These are phyloP conservation scores for Etheostoma spectabile DNA, from an alignment of 2,113 vertebrate genomes.

Conservation along the genomic window DNA sequence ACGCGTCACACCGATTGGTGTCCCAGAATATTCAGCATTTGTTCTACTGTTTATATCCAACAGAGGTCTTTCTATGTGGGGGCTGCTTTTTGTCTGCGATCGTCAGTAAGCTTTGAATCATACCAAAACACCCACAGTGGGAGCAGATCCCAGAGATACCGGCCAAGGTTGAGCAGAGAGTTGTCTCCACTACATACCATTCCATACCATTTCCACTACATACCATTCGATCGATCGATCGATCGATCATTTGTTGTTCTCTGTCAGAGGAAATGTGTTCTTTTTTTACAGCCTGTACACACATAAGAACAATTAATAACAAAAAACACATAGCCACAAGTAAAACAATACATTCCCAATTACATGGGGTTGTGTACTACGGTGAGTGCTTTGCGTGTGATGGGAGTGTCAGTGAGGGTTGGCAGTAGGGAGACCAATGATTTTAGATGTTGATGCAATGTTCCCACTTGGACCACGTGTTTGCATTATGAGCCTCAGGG, in stretches of 20 bases:
- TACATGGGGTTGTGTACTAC: no score
- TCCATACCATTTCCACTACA: no score
- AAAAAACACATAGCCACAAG: no score
- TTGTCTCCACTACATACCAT: conserved; percentile 14
- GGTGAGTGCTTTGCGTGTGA: no score
- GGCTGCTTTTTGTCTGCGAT: not conserved
- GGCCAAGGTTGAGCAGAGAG: not conserved
- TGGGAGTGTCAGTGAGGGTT: no score
- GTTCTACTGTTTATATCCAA: not conserved
- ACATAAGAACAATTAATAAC: no score
- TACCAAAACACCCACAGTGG: not conserved
- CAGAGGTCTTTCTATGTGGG: not conserved
- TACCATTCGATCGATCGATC: no score
- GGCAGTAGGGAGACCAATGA: no score
- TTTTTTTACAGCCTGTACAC: no score
- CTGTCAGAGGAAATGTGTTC: no score
- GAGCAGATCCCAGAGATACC: not conserved
- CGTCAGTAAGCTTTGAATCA: conserved; percentile 20
- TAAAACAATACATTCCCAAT: no score
- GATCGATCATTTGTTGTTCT: no score
- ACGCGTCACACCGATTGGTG: not conserved
- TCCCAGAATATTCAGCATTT: not conserved
- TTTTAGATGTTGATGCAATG: not conserved
- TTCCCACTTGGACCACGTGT: conserved; percentile 13
- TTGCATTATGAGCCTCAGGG: conserved; percentile 5